phyloP scores from a whole-genome alignment of 2,888 invertebrate species.

The Apodemia mormo region DNA sequence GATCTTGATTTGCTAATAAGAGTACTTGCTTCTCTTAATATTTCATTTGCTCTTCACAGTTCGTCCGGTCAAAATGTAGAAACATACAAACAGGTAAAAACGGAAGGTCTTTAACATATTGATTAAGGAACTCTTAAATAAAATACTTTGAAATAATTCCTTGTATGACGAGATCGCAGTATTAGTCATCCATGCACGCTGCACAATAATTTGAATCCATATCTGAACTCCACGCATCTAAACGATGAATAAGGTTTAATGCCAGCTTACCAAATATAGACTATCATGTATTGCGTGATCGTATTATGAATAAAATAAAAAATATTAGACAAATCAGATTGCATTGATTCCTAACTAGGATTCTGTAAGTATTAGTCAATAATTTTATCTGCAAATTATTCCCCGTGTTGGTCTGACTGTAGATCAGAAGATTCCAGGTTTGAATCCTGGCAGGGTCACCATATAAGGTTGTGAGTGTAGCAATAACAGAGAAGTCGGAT shows the following conservation, averaged over 20 bases:
- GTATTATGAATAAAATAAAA: background rate
- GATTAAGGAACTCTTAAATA: background rate
- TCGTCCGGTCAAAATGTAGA: background rate
- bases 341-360: background rate
- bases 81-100: no score
- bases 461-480: no score
- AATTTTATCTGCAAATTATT: no score
- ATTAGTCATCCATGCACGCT: constrained; percentile 17
- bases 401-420: no score
- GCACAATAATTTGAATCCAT: constrained; percentile 50
- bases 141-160: background rate
- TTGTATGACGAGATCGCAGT: background rate
- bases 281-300: background rate
- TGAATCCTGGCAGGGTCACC: no score
- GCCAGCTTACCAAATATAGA: constrained; percentile 7
- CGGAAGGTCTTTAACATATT: background rate
- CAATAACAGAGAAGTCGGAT: no score
- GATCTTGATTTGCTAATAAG: no score
- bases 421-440: no score
- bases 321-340: background rate
- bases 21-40: no score
- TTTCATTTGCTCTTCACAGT: no score
- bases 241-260: constrained; percentile 16
- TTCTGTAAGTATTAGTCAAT: background rate
- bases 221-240: constrained; percentile 50